Evolutionary conservation across 1,140 invertebrate genomes (phyloP), one percentile per base, ranked within the genome.

Genomic region (Magallana angulata): DNA sequence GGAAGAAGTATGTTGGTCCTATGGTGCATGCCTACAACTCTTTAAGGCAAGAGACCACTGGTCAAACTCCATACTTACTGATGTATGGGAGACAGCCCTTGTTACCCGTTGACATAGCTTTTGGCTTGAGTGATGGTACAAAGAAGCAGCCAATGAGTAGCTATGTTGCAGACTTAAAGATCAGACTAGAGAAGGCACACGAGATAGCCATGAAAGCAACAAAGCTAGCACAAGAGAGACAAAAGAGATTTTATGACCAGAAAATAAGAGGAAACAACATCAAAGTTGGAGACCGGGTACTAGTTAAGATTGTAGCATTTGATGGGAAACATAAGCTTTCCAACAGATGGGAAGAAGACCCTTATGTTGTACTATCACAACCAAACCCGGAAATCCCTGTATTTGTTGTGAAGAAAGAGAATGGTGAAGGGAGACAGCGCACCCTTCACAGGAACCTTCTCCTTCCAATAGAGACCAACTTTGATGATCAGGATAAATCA

Each of bases 11-110:
- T 64, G 84, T 88, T 6, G 60, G 57, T 16, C 48, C 84, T 16
- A 57, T 89, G 57, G 68, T 87, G 5, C 86, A 87, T 85, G 85
- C 86, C 6, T 90, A 90, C 59, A 90, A 89, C 60, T 85, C 88
- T 48, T 84, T 88, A 7, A 24, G 81, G 30, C 85, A 90, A 24
- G 86, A 89, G 6, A 58, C 82, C n/a, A 89, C 90, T 57, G 86
- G 84, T 7, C 88, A 85, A 18, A 60, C 85, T 48, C 89, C 89
- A n/a, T 90, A 84, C 76, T 89, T 84, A 56, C 83, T 90, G 6
- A 89, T 90, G 85, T 85, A 87, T 71, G 87, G 89, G 30, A 30
- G 90, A 14, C 62, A 86, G 24, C 90, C 88, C 11, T 4, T 81
- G 16, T 58, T 90, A 5, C 88, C 88, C 1, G 84, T 89, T n/a